A percentile compares a stretch with the other conserved stretches of the same genome.
Evolutionary conservation across 2,888 invertebrate genomes (phyloP).

Genomic region (Scaptomyza flava): DNA sequence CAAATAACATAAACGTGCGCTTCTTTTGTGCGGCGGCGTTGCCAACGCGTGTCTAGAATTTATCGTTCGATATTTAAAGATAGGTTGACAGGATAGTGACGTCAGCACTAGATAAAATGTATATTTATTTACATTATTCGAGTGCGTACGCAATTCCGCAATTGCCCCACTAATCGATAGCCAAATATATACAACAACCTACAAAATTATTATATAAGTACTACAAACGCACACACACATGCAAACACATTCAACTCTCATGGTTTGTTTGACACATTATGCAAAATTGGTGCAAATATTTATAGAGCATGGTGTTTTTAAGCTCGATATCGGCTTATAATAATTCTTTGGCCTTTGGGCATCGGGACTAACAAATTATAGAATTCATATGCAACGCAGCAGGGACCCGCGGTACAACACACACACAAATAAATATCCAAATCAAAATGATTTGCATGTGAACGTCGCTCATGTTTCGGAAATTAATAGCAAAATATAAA

Average conservation of each 20-base stretch:
- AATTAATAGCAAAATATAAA: slow-evolving; percentile 63
- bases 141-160: slow-evolving; percentile 32
- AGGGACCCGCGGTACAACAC: slow-evolving; percentile 23
- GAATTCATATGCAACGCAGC: slow-evolving; percentile 52
- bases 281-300: slow-evolving; percentile 53
- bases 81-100: slow-evolving; percentile 48
- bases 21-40: slow-evolving; percentile 46
- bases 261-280: slow-evolving; percentile 24
- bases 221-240: neutral
- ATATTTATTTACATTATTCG: slow-evolving; percentile 24
- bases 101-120: slow-evolving; percentile 43
- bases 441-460: slow-evolving; percentile 64
- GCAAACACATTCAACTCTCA: neutral
- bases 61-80: slow-evolving; percentile 36
- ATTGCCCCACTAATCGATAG: slow-evolving; percentile 50
- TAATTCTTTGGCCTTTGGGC: neutral
- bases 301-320: slow-evolving; percentile 37
- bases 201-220: neutral
- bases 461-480: slow-evolving; percentile 47
- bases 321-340: slow-evolving; percentile 7
- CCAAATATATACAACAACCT: slow-evolving; percentile 20
- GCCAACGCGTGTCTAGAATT: slow-evolving; percentile 69
- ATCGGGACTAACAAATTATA: slow-evolving; percentile 33
- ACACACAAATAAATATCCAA: neutral
- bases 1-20: slow-evolving; percentile 51